Percentiles rank a stretch among this genome's conserved stretches.
Evolutionary conservation across 1,140 invertebrate species (phyloP).

Genomic region (Aethina tumida): DNA sequence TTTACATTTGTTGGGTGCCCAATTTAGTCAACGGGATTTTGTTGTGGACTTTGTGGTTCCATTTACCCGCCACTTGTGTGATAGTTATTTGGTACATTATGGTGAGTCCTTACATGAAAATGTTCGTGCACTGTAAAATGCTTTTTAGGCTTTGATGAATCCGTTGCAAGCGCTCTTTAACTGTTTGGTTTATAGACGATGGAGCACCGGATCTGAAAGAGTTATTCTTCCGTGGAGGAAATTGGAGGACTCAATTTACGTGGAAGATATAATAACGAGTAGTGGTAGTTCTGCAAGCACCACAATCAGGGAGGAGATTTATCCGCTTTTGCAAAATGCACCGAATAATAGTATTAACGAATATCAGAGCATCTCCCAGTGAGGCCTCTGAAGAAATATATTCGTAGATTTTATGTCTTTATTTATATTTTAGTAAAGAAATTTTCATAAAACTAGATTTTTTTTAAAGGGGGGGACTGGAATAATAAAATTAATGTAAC

Average conservation of each 20-base stretch:
- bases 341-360: slow-evolving; percentile 22
- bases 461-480: no score
- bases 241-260: slow-evolving; percentile 9
- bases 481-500: no score
- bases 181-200: slow-evolving; percentile 63
- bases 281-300: slow-evolving; percentile 8
- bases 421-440: no score
- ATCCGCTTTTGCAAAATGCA: slow-evolving; percentile 23
- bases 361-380: slow-evolving; percentile 18
- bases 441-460: no score
- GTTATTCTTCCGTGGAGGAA: slow-evolving; percentile 30
- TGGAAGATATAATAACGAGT: not conserved
- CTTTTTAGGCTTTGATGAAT: slow-evolving; percentile 62
- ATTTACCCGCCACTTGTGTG: slow-evolving; percentile 56
- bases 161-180: slow-evolving; percentile 75
- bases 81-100: slow-evolving; percentile 69
- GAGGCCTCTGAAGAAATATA: no score
- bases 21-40: slow-evolving; percentile 68
- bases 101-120: slow-evolving; percentile 50
- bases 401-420: no score
- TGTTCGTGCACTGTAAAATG: not conserved
- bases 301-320: slow-evolving; percentile 19
- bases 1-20: slow-evolving; percentile 73
- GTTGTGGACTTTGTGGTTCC: slow-evolving; percentile 65
- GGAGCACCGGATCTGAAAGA: slow-evolving; percentile 41